Conservation (phyloP, 1,140 invertebrate species). For the Atta cephalotes region DNA sequence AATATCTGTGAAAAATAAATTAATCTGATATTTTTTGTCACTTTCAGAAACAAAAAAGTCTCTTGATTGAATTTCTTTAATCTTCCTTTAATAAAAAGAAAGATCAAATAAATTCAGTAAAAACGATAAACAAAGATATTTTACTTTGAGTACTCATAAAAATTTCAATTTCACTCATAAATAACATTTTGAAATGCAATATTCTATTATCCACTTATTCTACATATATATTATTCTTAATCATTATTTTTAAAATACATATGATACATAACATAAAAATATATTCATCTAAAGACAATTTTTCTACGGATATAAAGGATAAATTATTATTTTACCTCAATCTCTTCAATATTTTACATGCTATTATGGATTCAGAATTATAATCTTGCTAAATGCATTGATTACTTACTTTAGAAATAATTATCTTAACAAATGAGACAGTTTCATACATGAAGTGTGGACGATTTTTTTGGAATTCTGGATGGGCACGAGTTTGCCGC, state of each 20-base stretch:
- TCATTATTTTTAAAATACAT: background rate
- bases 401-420: constrained; percentile 9
- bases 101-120: background rate
- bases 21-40: background rate
- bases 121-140: background rate
- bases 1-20: background rate
- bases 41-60: background rate
- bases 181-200: background rate
- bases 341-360: background rate
- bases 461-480: constrained; percentile 36
- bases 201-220: background rate
- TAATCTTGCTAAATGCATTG: background rate
- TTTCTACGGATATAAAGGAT: background rate
- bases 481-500: constrained; percentile 56
- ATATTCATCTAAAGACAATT: background rate
- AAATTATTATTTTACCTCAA: constrained; percentile 11
- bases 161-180: background rate
- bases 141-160: constrained; percentile 7
- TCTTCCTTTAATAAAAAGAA: background rate
- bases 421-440: background rate
- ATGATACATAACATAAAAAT: background rate
- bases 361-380: background rate
- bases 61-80: background rate
- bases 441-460: constrained; percentile 30
- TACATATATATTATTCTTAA: background rate